Conservation (phyloP, 2,797 vertebrate genomes). For the Meda fulgida region DNA sequence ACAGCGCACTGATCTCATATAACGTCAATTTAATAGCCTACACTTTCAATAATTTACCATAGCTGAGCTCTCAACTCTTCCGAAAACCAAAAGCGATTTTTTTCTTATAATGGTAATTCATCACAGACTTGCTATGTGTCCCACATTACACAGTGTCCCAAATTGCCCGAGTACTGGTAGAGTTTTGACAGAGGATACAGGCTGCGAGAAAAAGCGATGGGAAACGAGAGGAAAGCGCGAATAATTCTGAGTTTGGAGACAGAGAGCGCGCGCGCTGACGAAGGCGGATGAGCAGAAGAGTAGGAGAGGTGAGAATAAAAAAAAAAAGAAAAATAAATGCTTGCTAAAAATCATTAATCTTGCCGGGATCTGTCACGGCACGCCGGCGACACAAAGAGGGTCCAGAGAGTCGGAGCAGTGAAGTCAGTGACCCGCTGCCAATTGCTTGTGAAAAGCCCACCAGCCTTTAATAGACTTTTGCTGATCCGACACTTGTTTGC, state of each 20-base stretch:
- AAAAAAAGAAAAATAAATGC: slow-evolving; percentile 70
- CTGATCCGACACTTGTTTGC: slow-evolving; percentile 99
- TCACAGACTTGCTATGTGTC: not conserved
- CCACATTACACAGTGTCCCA: not conserved
- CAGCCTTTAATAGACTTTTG: slow-evolving; percentile 99
- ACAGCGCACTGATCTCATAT: not conserved
- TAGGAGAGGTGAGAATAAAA: slow-evolving; percentile 24
- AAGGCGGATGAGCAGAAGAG: slow-evolving; percentile 22
- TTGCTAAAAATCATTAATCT: slow-evolving; percentile 98
- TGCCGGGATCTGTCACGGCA: slow-evolving; percentile 90
- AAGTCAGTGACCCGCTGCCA: slow-evolving; percentile 99
- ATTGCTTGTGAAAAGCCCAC: slow-evolving; percentile 99
- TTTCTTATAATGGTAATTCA: not conserved
- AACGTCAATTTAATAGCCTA: no score
- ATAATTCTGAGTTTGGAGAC: not conserved
- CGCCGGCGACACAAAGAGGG: slow-evolving; percentile 86
- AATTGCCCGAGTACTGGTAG: not conserved
- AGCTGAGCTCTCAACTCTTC: not conserved
- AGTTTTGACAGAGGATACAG: not conserved
- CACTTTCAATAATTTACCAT: not conserved
- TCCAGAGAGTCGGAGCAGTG: slow-evolving; percentile 90
- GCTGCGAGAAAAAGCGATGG: not conserved
- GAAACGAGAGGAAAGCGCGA: not conserved
- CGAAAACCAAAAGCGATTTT: not conserved
- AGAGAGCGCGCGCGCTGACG: slow-evolving; percentile 13